Conservation (phyloP, 1,140 invertebrate species). For the Episyrphus balteatus region DNA sequence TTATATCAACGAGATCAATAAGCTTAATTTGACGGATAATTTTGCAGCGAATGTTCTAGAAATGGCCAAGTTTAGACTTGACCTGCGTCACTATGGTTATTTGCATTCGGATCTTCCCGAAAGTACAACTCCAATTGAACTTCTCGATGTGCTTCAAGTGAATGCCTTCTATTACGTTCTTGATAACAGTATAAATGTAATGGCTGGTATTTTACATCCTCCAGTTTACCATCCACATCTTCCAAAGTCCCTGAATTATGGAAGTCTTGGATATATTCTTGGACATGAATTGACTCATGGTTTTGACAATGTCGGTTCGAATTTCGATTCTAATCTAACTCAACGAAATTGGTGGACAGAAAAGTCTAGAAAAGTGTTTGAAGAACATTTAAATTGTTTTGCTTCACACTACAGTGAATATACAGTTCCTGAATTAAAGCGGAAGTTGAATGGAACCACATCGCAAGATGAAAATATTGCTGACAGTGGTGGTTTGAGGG, state of each 20-base stretch:
- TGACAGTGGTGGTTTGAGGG: conserved; percentile 80
- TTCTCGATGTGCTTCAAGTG: conserved; percentile 23
- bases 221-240: conserved; percentile 69
- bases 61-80: too few relatives aligned
- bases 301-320: conserved; percentile 48
- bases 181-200: conserved; percentile 28
- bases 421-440: conserved; percentile 40
- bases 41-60: too few relatives aligned
- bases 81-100: too few relatives aligned
- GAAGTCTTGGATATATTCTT: conserved; percentile 23
- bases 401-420: conserved; percentile 52
- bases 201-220: conserved; percentile 83
- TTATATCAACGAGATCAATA: conserved; percentile 14
- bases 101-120: conserved; percentile 1
- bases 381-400: conserved; percentile 58
- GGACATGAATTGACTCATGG: conserved; percentile 55
- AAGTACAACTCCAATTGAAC: conserved; percentile 20
- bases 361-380: conserved; percentile 39
- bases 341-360: conserved; percentile 55
- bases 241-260: neutral
- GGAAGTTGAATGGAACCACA: conserved; percentile 43
- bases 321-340: conserved; percentile 43
- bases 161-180: conserved; percentile 31
- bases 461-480: conserved; percentile 61
- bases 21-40: conserved; percentile 7